Conservation (phyloP, 92 coral and sea anemone genomes). For the Montipora capitata region DNA sequence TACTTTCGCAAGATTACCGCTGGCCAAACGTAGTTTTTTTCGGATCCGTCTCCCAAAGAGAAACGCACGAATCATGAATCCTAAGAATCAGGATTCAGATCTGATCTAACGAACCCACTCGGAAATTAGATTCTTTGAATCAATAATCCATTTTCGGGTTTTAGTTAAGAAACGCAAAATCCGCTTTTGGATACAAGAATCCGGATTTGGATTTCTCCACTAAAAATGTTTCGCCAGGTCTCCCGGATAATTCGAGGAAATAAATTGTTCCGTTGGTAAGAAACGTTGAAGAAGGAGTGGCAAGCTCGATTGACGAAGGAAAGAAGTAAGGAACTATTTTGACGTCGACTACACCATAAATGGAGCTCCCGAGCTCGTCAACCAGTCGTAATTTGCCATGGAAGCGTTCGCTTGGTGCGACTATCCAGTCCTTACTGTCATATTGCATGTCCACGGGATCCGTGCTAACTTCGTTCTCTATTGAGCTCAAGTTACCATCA, state of each 20-base stretch:
- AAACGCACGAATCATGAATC: no score
- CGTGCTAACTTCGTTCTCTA: slow-evolving; percentile 77
- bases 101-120: no score
- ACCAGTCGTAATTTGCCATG: slow-evolving; percentile 58
- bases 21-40: no score
- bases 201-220: slow-evolving; percentile 69
- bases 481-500: slow-evolving; percentile 48
- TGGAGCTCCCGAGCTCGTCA: slow-evolving; percentile 80
- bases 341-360: slow-evolving; percentile 71
- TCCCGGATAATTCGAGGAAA: slow-evolving; percentile 70
- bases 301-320: slow-evolving; percentile 48
- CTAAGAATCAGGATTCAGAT: no score
- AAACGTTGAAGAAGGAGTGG: slow-evolving; percentile 81
- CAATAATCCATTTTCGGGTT: no score
- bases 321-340: neutral
- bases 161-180: no score
- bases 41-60: no score
- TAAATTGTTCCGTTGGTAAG: slow-evolving; percentile 64
- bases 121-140: neutral
- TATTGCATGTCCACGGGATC: slow-evolving; percentile 81
- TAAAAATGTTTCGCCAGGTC: slow-evolving; percentile 62
- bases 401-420: slow-evolving; percentile 82
- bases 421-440: slow-evolving; percentile 68
- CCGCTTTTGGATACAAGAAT: neutral
- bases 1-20: no score